phyloP scores from a whole-genome alignment of 2,113 vertebrate species.

The Solenodon paradoxus region DNA sequence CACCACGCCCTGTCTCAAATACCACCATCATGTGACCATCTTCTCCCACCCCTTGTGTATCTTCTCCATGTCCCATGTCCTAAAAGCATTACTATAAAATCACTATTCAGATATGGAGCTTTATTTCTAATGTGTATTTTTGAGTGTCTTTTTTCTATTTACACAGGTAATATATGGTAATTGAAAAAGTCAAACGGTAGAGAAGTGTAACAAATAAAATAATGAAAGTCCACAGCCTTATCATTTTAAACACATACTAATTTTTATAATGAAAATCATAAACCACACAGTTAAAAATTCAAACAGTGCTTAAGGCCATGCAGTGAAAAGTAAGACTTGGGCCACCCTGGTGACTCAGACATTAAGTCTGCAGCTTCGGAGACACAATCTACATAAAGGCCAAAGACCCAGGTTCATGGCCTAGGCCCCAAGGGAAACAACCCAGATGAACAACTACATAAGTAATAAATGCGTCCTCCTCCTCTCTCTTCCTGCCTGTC shows the following conservation, averaged over 20 bases:
- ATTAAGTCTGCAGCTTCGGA: no score
- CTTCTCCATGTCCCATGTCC: not conserved
- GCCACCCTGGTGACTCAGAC: no score
- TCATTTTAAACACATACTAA: conserved; percentile 36
- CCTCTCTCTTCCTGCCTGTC: no score
- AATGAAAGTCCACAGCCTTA: not conserved
- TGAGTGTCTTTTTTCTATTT: conserved; percentile 29
- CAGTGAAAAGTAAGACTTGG: conserved; percentile 11
- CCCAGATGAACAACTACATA: no score
- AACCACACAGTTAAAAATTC: conserved; percentile 38
- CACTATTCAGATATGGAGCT: not conserved
- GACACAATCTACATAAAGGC: no score
- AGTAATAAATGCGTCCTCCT: no score
- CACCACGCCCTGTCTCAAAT: not conserved
- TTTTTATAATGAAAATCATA: conserved; percentile 47
- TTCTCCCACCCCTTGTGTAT: not conserved
- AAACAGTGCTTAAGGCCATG: not conserved
- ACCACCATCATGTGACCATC: fast-evolving
- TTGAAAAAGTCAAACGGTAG: not conserved
- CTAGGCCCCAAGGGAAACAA: no score
- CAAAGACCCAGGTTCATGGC: no score
- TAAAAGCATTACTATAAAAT: not conserved
- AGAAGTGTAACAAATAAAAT: not conserved
- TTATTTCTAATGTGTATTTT: not conserved
- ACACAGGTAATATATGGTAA: not conserved